Base-by-base conservation (phyloP, 2,888 invertebrate species). In the Dermolepida albohirtum region DNA sequence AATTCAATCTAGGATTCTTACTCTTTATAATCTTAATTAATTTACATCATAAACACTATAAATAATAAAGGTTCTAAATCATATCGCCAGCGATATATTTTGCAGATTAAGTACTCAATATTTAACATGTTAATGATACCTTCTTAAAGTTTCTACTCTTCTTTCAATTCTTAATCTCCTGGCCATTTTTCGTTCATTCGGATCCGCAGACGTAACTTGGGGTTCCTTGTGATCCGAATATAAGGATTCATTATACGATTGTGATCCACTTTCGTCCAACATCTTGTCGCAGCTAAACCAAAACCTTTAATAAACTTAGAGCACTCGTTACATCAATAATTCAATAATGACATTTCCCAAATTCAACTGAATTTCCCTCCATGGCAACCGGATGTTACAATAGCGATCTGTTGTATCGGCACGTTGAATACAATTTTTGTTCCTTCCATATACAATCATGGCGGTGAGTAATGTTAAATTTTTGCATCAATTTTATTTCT, bases 121-220 rank as follows among this genome's bases (percentile, higher is more conserved):
- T 22, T 2, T 2, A 22, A 22, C 22, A 22, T 22, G 4, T 12
- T 8, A 1, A 6, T 14, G 71, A 73, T 82, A 87, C 87, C 85
- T 88, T 80, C 87, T 86, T 22, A 87, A 77, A n/a, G 87, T 88
- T 67, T 89, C 88, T 70, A 86, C 82, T 70, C 90, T 84, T 67
- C 87, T 86, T 79, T 90, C 86, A 76, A 93, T 92, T 52, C 93
- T 86, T 57, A 90, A 79, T 69, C 87, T 84, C 67, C 93, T 86
- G 0, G 90, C 93, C 47, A 89, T 85, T 81, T 92, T 92, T 74
- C 93, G 83, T 80, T 92, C 92, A 54, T 87, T 85, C 7, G 90
- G 87, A 80, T 92, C 89, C 4, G 79, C 77, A 0, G 92, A 91
- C 0, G 85, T 86, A 39, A 89, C 84, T 73, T 88, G 87, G 1